Conservation (phyloP, 2,113 vertebrate genomes). For the Ardeotis arabs region DNA sequence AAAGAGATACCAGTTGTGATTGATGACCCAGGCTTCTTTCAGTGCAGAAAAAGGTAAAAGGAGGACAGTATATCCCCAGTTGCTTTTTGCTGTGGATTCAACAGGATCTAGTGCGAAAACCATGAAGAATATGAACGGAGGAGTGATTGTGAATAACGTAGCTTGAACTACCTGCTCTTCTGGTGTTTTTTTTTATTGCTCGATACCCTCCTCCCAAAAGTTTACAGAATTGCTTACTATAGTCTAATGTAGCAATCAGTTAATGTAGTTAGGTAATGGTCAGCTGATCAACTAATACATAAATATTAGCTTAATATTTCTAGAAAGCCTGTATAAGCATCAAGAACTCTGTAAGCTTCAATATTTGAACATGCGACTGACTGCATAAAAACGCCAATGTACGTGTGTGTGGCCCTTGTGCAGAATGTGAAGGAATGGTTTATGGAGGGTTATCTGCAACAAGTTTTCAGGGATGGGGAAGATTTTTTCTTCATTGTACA, state of each 20-base stretch:
- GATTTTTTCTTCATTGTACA: background rate
- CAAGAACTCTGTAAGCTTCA: background rate
- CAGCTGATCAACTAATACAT: background rate
- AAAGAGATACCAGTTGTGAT: background rate
- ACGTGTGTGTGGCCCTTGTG: background rate
- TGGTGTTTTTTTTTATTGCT: background rate
- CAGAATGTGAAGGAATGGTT: background rate
- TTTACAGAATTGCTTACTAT: conserved; percentile 44
- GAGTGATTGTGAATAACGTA: background rate
- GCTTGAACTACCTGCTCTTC: background rate
- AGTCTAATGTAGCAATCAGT: conserved; percentile 34
- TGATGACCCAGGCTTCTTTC: background rate
- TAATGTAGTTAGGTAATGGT: background rate
- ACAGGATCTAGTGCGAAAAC: background rate
- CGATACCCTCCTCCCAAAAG: background rate
- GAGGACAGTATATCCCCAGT: background rate
- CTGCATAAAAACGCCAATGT: background rate
- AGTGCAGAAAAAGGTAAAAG: background rate
- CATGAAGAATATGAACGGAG: background rate
- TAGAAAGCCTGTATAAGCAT: conserved; percentile 7
- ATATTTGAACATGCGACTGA: conserved; percentile 18
- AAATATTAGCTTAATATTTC: conserved; percentile 28
- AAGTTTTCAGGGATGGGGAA: conserved; percentile 2
- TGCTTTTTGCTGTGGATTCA: conserved; percentile 28
- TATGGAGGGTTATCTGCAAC: background rate